Percentiles rank a stretch among this genome's conserved stretches.
Conservation (phyloP, 2,797 vertebrate genomes). For the Orestias chungarensis region DNA sequence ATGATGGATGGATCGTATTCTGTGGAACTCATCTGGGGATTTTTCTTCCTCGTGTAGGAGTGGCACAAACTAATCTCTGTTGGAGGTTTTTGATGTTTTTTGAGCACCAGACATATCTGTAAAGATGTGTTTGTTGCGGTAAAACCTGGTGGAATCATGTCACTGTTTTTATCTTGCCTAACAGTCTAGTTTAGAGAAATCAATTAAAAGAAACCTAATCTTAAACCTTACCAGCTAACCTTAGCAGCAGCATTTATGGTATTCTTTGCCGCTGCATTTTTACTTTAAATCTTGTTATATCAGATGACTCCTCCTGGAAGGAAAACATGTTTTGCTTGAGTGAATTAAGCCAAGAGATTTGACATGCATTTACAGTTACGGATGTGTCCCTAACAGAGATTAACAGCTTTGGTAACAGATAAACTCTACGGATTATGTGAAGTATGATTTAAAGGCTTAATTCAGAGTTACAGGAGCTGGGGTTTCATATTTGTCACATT, state of each 20-base stretch:
- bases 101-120: neutral
- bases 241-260: too few relatives aligned
- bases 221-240: neutral
- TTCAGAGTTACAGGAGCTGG: neutral
- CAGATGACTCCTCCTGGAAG: neutral
- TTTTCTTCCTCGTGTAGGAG: neutral
- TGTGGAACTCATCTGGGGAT: neutral
- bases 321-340: neutral
- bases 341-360: neutral
- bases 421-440: neutral
- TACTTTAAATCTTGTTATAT: neutral
- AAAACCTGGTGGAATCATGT: neutral
- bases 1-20: neutral
- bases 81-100: neutral
- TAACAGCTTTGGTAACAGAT: constrained; percentile 1
- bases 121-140: neutral
- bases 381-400: neutral
- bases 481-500: neutral
- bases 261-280: neutral
- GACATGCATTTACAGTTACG: neutral
- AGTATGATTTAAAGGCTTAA: neutral
- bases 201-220: neutral
- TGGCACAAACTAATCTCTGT: neutral
- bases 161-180: neutral
- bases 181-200: neutral